Base-by-base conservation (phyloP, 2,797 vertebrate species). In the Sebastes elongatus region DNA sequence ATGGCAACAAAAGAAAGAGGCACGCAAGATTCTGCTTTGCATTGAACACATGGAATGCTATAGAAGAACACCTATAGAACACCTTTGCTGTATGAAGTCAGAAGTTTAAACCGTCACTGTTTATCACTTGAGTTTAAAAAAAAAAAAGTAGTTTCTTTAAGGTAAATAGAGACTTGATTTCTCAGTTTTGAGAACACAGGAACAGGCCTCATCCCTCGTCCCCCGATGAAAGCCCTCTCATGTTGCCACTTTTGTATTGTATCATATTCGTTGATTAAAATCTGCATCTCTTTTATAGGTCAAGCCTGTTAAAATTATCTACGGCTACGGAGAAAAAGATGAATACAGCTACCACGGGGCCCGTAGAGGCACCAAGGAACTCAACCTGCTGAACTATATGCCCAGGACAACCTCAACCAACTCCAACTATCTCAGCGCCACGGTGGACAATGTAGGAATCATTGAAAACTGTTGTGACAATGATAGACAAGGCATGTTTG, bases 381-480 rank as follows among this genome's bases (percentile, higher is more conserved):
- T 97, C 49, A 97, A 96, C 82, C 90, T 98, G 60, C 90, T 97
- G 63, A 94, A 93, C 25, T 81, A 91, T 22, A 65, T 73, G 78
- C 74, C 86, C 20, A 20, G 60, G 85, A 3, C 76, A 25, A 38
- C 11, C 25, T 0, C 16, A 35, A 2, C 90, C 25, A 74, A 85
- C 2, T 56, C 57, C 80, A 90, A 79, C 18, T 90, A 88, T 78
- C 38, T 95, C 28, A 95, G 88, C 63, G 52, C 93, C 70, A 95
- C 46, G 33, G 32, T 97, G 81, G 67, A 88, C 1, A 95, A 96
- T 3, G 94, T 97, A 93, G 94, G 94, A 89, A 73, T 5, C 25
- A 69, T 2, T 18, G 1, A 5, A 46, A 55, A 42, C 16, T 32
- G 9, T 20, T 18, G 11, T 28, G 49, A 35, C 33, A 64, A 10